Evolutionary conservation across 2,888 invertebrate species (phyloP).

Genomic region (Tuta absoluta): DNA sequence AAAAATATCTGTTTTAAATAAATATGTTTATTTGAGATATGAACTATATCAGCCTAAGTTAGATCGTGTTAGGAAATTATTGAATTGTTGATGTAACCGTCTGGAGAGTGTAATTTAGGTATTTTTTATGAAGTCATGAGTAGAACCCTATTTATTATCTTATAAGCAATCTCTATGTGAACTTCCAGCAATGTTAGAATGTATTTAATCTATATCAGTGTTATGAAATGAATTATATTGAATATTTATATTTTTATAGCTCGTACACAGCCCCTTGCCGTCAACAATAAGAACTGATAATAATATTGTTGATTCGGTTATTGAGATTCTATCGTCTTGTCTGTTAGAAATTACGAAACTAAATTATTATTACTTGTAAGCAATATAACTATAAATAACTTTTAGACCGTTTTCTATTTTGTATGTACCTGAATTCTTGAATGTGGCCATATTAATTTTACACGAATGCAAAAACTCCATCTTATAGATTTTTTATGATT

Average conservation of each 20-base stretch:
- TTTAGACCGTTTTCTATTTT: conserved; percentile 65
- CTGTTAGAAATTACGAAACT: conserved; percentile 71
- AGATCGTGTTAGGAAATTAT: conserved; percentile 51
- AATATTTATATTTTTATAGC: conserved; percentile 68
- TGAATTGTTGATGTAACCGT: conserved; percentile 42
- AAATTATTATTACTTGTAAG: conserved; percentile 71
- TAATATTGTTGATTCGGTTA: conserved; percentile 59
- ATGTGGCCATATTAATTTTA: conserved; percentile 78
- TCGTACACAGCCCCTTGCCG: conserved; percentile 50
- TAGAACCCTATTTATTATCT: conserved; percentile 30
- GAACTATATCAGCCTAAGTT: conserved; percentile 47
- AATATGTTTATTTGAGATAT: conserved; percentile 50
- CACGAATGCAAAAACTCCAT: conserved; percentile 53
- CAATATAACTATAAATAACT: conserved; percentile 55
- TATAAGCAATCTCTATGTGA: conserved; percentile 33
- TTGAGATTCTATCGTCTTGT: conserved; percentile 70
- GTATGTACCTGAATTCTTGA: conserved; percentile 79
- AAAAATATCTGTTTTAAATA: conserved; percentile 37
- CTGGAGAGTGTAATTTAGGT: conserved; percentile 12
- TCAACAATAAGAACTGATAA: conserved; percentile 59
- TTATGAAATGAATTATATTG: conserved; percentile 58
- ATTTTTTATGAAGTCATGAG: conserved; percentile 22
- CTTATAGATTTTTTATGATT: conserved; percentile 59
- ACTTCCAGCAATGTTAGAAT: conserved; percentile 41
- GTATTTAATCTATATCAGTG: conserved; percentile 52